These are phyloP conservation scores for Atta colombica DNA, from an alignment of 1,140 invertebrate genomes.

Conservation along the genomic window DNA sequence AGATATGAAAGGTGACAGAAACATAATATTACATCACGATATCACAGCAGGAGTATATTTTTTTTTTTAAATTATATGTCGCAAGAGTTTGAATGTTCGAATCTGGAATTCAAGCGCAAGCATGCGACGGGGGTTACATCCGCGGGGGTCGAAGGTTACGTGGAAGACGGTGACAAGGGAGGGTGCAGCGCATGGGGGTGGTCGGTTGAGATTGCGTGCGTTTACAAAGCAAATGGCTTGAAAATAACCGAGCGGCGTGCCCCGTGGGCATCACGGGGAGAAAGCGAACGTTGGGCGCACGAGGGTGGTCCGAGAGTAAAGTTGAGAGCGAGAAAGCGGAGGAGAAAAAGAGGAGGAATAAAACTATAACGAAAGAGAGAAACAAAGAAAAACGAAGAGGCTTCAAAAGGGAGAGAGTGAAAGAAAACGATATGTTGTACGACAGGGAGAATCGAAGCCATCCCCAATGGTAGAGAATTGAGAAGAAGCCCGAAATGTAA, in stretches of 20 bases:
- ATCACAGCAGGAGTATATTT: neutral
- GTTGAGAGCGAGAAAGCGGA: conserved; percentile 57
- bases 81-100: conserved; percentile 65
- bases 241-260: conserved; percentile 84
- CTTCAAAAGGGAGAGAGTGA: conserved; percentile 27
- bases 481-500: conserved; percentile 69
- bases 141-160: conserved; percentile 17
- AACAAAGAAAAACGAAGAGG: conserved; percentile 33
- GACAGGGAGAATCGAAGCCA: conserved; percentile 66
- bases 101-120: neutral
- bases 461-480: conserved; percentile 71
- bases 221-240: conserved; percentile 87
- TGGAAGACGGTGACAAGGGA: conserved; percentile 35
- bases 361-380: conserved; percentile 50
- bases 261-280: conserved; percentile 77
- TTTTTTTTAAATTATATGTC: conserved; percentile 5
- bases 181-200: conserved; percentile 51
- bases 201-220: conserved; percentile 83
- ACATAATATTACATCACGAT: neutral
- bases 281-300: conserved; percentile 62
- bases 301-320: conserved; percentile 59
- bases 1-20: neutral
- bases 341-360: conserved; percentile 53
- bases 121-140: conserved; percentile 3
- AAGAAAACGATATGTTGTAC: conserved; percentile 61